Evolutionary conservation across 2,113 vertebrate species (phyloP).

Genomic region (Probosciger aterrimus): DNA sequence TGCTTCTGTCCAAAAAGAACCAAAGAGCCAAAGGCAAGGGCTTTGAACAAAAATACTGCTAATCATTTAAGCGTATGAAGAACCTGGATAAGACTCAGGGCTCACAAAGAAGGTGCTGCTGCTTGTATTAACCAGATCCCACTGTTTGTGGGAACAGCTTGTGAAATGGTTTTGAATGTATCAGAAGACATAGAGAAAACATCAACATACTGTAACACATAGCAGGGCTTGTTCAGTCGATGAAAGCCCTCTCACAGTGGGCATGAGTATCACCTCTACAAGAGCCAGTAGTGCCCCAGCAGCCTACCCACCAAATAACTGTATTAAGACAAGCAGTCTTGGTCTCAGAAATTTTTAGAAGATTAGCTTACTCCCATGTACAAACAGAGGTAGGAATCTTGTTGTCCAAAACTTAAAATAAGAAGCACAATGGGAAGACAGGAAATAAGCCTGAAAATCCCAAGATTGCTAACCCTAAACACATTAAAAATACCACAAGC

Average conservation of each 20-base stretch:
- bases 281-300: background rate
- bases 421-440: background rate
- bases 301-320: background rate
- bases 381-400: background rate
- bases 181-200: background rate
- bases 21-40: background rate
- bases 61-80: background rate
- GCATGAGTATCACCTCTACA: background rate
- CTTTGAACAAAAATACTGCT: constrained; percentile 6
- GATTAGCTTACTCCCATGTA: background rate
- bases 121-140: background rate
- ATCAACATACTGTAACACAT: background rate
- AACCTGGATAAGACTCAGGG: background rate
- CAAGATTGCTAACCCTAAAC: background rate
- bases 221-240: background rate
- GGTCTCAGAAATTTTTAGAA: background rate
- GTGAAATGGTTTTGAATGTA: background rate
- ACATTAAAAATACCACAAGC: background rate
- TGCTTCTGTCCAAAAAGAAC: background rate
- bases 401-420: background rate
- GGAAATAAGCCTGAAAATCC: background rate
- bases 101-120: background rate
- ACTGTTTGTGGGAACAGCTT: background rate
- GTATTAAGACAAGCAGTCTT: background rate
- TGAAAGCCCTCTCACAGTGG: background rate